Evolutionary conservation across 2,888 invertebrate species (phyloP).

Genomic region (Pandemis corylana): DNA sequence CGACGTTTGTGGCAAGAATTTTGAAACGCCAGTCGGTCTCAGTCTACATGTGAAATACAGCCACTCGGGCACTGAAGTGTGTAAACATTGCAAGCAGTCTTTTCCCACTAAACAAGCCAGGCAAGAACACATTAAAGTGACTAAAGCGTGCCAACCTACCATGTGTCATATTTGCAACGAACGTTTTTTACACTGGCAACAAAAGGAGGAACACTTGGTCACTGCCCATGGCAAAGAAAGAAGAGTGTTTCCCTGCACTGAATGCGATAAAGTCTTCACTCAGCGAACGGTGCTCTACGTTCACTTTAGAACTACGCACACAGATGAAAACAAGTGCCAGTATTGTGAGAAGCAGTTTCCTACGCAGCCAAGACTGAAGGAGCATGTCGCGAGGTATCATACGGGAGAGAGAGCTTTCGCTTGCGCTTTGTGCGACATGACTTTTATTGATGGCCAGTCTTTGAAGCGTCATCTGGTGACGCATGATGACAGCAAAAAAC

Average conservation of each 20-base stretch:
- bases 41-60: constrained; percentile 15
- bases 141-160: constrained; percentile 38
- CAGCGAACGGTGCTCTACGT: constrained; percentile 25
- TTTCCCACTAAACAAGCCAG: constrained; percentile 32
- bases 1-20: constrained; percentile 42
- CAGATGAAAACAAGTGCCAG: constrained; percentile 40
- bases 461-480: constrained; percentile 25
- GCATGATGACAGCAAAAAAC: constrained; percentile 34
- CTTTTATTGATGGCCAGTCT: constrained; percentile 15
- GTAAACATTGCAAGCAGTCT: constrained; percentile 34
- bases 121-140: constrained; percentile 31
- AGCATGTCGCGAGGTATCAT: constrained; percentile 31
- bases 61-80: constrained; percentile 20
- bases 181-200: constrained; percentile 31
- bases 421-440: constrained; percentile 34
- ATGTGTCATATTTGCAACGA: constrained; percentile 34
- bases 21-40: constrained; percentile 36
- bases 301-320: constrained; percentile 41
- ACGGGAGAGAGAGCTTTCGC: constrained; percentile 33
- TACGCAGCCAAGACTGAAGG: constrained; percentile 7
- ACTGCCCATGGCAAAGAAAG: constrained; percentile 34
- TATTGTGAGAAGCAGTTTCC: constrained; percentile 39
- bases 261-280: constrained; percentile 39
- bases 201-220: constrained; percentile 33
- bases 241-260: constrained; percentile 35